phyloP scores from a whole-genome alignment of 37 sponge, comb jelly and placozoan genomes.

The Haliclona indistincta region DNA sequence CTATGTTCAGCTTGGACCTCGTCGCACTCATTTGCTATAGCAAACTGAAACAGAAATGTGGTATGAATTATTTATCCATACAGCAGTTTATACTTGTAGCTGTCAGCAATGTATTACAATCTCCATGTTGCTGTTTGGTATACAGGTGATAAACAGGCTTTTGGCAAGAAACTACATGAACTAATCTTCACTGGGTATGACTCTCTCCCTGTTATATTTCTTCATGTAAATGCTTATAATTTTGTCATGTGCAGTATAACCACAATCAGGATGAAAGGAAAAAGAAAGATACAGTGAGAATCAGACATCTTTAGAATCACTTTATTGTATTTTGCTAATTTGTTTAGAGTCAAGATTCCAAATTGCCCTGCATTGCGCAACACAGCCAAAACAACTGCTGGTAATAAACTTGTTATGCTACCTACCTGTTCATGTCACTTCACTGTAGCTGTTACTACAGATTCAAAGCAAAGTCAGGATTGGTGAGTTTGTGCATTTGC shows the following conservation, averaged over 20 bases:
- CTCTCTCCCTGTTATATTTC: background rate
- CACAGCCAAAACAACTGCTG: too few species aligned
- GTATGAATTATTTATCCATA: background rate
- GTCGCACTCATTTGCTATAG: slow-evolving; percentile 60
- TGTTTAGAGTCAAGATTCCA: slow-evolving; percentile 1
- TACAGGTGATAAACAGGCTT: slow-evolving; percentile 3
- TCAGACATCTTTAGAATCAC: background rate
- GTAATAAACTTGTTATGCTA: too few species aligned
- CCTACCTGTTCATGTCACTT: too few species aligned
- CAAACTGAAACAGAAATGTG: slow-evolving; percentile 45
- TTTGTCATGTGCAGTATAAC: slow-evolving; percentile 10
- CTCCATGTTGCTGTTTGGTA: background rate
- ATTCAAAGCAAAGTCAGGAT: background rate
- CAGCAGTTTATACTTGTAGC: background rate
- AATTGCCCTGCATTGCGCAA: slow-evolving; percentile 3
- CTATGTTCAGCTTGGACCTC: slow-evolving; percentile 45
- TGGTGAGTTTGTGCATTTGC: background rate
- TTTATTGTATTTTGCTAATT: background rate
- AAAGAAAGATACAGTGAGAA: slow-evolving; percentile 19
- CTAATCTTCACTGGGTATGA: slow-evolving; percentile 46
- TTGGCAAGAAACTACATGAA: slow-evolving; percentile 43
- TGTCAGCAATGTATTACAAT: background rate
- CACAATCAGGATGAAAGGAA: slow-evolving; percentile 12
- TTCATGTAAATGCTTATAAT: background rate
- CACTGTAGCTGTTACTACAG: background rate